Conservation (phyloP, 2,797 vertebrate genomes). For the Pseudomugil tenellus region DNA sequence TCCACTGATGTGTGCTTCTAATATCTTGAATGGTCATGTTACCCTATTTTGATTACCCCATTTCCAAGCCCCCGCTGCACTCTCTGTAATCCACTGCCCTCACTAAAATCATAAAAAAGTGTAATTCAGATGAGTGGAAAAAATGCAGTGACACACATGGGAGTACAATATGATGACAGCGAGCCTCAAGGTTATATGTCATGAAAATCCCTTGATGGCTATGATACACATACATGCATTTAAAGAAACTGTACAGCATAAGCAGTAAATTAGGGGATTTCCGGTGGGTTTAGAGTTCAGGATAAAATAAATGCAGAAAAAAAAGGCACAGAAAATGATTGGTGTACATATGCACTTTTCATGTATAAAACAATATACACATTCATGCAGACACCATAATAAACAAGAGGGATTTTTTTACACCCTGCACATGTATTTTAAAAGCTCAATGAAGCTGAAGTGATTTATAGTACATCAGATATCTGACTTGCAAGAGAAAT, state of each 20-base stretch:
- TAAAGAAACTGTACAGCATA: constrained; percentile 21
- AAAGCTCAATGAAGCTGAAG: constrained; percentile 21
- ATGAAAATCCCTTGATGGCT: constrained; percentile 65
- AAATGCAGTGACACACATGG: constrained; percentile 68
- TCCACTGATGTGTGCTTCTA: constrained; percentile 82
- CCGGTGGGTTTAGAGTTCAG: constrained; percentile 30
- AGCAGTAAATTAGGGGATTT: constrained; percentile 38
- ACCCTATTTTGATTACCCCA: constrained; percentile 86
- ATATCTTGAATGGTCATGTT: constrained; percentile 82
- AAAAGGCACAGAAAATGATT: constrained; percentile 5
- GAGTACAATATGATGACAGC: constrained; percentile 69
- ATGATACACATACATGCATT: constrained; percentile 49
- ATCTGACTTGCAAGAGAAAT: not conserved
- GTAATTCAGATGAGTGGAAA: constrained; percentile 79
- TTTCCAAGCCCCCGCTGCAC: constrained; percentile 72
- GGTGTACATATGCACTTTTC: constrained; percentile 10
- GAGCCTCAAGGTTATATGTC: constrained; percentile 76
- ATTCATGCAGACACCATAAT: constrained; percentile 13
- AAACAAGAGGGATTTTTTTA: constrained; percentile 34
- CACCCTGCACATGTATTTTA: constrained; percentile 35
- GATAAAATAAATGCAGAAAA: constrained; percentile 15
- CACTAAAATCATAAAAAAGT: constrained; percentile 70
- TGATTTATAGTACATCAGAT: constrained; percentile 21
- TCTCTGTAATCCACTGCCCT: constrained; percentile 76
- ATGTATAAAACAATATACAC: not conserved